Evolutionary conservation across 2,113 vertebrate species (phyloP), one percentile per base, ranked within the genome.

Genomic region (Neolamprologus falcicula): DNA sequence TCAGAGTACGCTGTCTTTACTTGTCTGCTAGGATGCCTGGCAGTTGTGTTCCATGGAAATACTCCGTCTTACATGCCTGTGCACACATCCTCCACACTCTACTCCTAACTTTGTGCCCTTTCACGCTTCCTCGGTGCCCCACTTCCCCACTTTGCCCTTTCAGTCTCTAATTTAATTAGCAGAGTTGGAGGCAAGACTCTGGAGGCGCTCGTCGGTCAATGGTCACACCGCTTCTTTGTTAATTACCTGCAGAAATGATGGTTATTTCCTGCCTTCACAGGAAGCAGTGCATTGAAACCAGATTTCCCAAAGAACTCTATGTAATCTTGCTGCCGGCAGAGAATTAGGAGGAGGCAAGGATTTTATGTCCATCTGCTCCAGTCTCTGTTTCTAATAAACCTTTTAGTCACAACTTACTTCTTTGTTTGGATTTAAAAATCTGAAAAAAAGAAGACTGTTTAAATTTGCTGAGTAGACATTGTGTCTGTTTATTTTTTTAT

Each of bases 281-380:
- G 97, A 97, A 97, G 93, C 93, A 47, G 13, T 92, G 93, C 96
- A 97, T 97, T 97, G 96, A 96, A 97, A 97, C 95, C 97, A 97
- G 97, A 97, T 97, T 97, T 95, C 81, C 81, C 82, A 78, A 73
- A 53, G 90, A 89, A 88, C 90, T 35, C 54, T 26, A 53, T 55
- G 76, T 83, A 92, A 90, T 93, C 90, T 85, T 71, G 80, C 91
- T 80, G 83, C 88, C 21, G 83, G 84, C 11, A 71, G 86, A 88
- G 88, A 86, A 80, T 52, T 53, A 57, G 47, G 55, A 90, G 84
- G 73, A 87, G 83, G 63, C 42, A 40, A 84, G 50, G 19, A 53
- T 63, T 88, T 87, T 50, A 63, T 54, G 45, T 84, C 84, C 13
- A 47, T 85, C 40, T 81, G n/a, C 63, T 50, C 16, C 3, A 26